Conservation (phyloP, 92 coral and sea anemone species). For the Epizoanthus ramosus region DNA sequence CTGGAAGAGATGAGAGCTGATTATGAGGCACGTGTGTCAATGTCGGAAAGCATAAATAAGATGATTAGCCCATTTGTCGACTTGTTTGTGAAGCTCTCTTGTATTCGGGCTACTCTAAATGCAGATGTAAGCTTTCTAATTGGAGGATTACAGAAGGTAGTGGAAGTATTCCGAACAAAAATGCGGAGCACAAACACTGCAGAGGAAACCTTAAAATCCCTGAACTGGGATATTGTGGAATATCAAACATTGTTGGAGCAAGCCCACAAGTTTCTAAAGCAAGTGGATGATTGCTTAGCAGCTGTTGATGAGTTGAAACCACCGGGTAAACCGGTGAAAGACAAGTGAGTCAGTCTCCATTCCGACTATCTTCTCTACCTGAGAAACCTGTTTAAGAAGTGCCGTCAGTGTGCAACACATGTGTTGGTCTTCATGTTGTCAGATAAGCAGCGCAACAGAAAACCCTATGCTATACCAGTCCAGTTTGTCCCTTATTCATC, state of each 20-base stretch:
- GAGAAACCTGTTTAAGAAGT: constrained; percentile 47
- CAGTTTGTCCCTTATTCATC: constrained; percentile 45
- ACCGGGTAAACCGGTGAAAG: not conserved
- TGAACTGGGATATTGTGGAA: constrained; percentile 51
- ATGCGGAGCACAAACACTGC: not conserved
- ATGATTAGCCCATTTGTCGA: too few species aligned
- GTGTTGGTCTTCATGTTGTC: constrained; percentile 48
- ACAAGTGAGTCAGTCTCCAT: not conserved
- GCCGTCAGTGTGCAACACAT: constrained; percentile 41
- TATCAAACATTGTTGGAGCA: constrained; percentile 48
- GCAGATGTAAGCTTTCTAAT: constrained; percentile 1
- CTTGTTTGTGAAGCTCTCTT: not conserved
- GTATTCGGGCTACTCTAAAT: not conserved
- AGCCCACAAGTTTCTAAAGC: too few species aligned
- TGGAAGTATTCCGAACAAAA: not conserved
- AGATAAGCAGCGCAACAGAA: constrained; percentile 42
- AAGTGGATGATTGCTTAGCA: not conserved
- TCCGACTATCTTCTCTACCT: constrained; percentile 19
- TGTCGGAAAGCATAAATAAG: not conserved
- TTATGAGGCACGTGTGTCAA: not conserved
- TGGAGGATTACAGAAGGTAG: constrained; percentile 7
- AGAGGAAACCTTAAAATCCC: constrained; percentile 40
- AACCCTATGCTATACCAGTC: constrained; percentile 49
- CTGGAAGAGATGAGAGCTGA: not conserved
- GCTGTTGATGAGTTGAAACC: not conserved